Conservation (phyloP, 1,140 invertebrate genomes). For the Dinothrombium tinctorium region DNA sequence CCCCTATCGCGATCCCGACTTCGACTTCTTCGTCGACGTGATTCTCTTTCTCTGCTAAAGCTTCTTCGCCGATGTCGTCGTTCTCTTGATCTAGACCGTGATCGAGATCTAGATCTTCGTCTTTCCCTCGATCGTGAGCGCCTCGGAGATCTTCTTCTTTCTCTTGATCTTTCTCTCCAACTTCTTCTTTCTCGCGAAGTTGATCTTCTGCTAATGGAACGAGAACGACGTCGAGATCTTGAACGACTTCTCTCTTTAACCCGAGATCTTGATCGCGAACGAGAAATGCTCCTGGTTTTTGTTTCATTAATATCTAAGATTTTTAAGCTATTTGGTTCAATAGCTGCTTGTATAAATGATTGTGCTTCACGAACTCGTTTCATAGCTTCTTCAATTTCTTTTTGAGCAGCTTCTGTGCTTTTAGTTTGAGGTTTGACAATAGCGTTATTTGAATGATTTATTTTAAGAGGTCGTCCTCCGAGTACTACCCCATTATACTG, state of each 20-base stretch:
- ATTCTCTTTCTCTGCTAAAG: slow-evolving; percentile 8
- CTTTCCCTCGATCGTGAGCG: slow-evolving; percentile 8
- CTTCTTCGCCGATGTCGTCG: too few species aligned
- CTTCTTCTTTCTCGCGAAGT: not conserved
- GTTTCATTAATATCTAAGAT: not conserved
- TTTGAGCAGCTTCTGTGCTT: slow-evolving; percentile 74
- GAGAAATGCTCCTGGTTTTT: not conserved
- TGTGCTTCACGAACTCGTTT: slow-evolving; percentile 83
- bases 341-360: slow-evolving; percentile 69
- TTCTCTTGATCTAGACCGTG: slow-evolving; percentile 13
- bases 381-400: slow-evolving; percentile 92
- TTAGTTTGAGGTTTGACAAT: slow-evolving; percentile 82
- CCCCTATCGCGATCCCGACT: slow-evolving; percentile 8
- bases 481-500: slow-evolving; percentile 51
- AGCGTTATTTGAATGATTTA: slow-evolving; percentile 66
- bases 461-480: slow-evolving; percentile 33
- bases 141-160: slow-evolving; percentile 5
- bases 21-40: slow-evolving; percentile 15
- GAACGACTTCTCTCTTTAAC: not conserved
- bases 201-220: too few species aligned
- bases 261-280: not conserved
- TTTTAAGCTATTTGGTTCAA: slow-evolving; percentile 35
- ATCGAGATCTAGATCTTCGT: slow-evolving; percentile 13
- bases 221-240: not conserved
- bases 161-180: slow-evolving; percentile 5